Evolutionary conservation across 2,797 vertebrate genomes (phyloP).

Genomic region (Triplophysa bombifrons): DNA sequence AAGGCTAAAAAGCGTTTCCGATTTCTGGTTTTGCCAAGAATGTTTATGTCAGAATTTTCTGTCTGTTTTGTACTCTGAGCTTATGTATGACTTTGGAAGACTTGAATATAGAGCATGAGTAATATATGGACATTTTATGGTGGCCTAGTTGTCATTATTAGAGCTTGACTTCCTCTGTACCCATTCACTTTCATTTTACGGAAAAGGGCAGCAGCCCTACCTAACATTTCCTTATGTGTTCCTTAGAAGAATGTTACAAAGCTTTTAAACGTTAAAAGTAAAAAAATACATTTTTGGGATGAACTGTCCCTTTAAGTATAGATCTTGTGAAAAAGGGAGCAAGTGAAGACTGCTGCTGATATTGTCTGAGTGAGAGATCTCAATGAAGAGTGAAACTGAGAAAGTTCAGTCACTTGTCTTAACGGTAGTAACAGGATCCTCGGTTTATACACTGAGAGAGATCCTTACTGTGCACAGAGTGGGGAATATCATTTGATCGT

Average conservation of each 20-base stretch:
- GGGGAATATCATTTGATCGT: slow-evolving; percentile 47
- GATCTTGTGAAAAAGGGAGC: neutral
- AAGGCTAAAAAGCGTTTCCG: neutral
- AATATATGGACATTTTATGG: neutral
- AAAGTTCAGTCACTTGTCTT: slow-evolving; percentile 1
- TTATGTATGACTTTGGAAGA: neutral
- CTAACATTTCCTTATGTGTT: neutral
- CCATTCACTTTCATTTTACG: neutral
- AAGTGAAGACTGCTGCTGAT: neutral
- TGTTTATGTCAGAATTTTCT: no score
- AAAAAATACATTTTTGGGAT: neutral
- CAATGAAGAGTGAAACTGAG: neutral
- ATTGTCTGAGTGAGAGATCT: neutral
- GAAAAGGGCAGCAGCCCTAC: neutral
- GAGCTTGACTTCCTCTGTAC: neutral
- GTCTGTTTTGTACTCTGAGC: no score
- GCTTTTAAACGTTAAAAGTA: no score
- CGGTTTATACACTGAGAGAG: neutral
- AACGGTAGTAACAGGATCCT: neutral
- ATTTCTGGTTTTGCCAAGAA: neutral
- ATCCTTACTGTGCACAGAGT: slow-evolving; percentile 15
- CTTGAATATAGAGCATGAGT: neutral
- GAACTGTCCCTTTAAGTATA: slow-evolving; percentile 20
- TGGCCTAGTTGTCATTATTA: neutral
- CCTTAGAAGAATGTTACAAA: no score